Conservation (phyloP, 2,113 vertebrate genomes). For the Epinephelus fuscoguttatus region DNA sequence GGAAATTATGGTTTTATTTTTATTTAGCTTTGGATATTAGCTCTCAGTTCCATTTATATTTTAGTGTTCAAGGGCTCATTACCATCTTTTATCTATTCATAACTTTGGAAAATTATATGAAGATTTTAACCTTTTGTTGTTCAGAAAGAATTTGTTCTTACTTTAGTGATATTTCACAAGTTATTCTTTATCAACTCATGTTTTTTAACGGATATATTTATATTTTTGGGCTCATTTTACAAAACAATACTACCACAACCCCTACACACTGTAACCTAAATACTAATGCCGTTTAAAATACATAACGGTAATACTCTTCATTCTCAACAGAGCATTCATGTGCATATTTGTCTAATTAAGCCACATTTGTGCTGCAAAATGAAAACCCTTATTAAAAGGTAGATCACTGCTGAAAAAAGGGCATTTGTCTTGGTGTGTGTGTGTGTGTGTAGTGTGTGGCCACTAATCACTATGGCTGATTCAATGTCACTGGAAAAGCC, state of each 20-base stretch:
- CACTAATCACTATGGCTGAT: constrained; percentile 74
- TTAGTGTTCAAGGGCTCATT: not conserved
- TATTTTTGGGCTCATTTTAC: not conserved
- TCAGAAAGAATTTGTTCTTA: too few species aligned
- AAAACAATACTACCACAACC: not conserved
- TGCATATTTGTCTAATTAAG: constrained; percentile 22
- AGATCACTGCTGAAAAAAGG: constrained; percentile 3
- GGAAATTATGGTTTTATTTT: not conserved
- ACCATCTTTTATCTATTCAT: not conserved
- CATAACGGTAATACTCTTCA: not conserved
- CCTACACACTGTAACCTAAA: not conserved
- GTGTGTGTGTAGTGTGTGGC: constrained; percentile 44
- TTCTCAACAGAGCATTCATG: not conserved
- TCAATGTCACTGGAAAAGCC: constrained; percentile 78
- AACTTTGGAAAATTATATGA: too few species aligned
- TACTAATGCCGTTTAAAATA: not conserved
- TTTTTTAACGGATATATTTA: not conserved
- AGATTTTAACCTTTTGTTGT: not conserved
- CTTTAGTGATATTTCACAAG: too few species aligned
- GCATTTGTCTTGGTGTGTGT: constrained; percentile 8
- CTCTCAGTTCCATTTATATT: not conserved
- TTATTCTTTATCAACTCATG: not conserved
- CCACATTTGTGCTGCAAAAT: constrained; percentile 10
- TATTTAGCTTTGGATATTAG: not conserved
- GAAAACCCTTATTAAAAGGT: constrained; percentile 6